Evolutionary conservation across 1,140 invertebrate species (phyloP), one percentile per base, ranked within the genome.

Genomic region (Drosophila athabasca): DNA sequence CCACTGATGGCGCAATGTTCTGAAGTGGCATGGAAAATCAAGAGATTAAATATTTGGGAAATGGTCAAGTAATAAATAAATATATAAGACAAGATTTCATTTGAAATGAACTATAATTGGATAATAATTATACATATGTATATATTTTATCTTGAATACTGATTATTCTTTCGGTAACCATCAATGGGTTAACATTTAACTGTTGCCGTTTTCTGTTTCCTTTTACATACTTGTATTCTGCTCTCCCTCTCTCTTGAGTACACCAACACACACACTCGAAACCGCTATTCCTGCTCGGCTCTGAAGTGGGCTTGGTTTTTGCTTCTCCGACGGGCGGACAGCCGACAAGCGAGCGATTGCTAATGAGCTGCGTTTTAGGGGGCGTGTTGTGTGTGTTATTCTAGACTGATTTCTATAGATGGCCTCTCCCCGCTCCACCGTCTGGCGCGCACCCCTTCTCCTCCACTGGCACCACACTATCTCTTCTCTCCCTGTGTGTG

Each of bases 341-440:
- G 51, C 22, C 51, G 66, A 50, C 66, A 69, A 69, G 64, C 35
- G 24, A 55, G 26, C 45, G 49, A 53, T 39, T 73, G 60, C 71
- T 74, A 74, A 74, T 74, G 70, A 74, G 71, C 48, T 74, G 60
- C 45, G 13, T 58, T 74, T 69, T 65, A n/a, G 70, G 70, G 70
- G 71, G 71, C 71, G 70, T 74, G 71, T 73, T 35, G 29, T 48
- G 11, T 26, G 29, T 22, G 41, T 35, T 41, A 49, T 62, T 64
- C 58, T 35, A 69, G 66, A 69, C 57, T 69, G 64, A 68, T 68
- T 69, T 69, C 66, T 58, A 22, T 44, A 39, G 11, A 39, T 13
- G 11, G 17, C 17, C 17, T 19, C 17, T 19, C 17, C 11, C 9
- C 31, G 31, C 41, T 50, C 35, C 54, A 9, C 19, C 67, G 35